Base-by-base conservation (phyloP, 2,888 invertebrate species). In the Ephialtes manifestator region DNA sequence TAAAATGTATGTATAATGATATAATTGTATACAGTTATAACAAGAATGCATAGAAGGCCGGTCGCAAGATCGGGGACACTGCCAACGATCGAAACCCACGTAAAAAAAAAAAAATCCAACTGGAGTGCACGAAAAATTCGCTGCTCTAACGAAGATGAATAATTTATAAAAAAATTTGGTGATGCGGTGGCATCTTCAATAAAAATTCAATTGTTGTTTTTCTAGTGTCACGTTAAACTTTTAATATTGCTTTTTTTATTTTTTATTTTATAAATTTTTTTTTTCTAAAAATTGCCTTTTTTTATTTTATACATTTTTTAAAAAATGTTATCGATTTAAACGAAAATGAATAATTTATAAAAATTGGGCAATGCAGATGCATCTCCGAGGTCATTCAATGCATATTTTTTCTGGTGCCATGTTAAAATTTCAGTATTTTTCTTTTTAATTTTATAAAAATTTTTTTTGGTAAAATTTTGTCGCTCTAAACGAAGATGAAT, bases 61-160 rank as follows among this genome's bases (percentile, higher is more conserved):
- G 71, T 81, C 35, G 35, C 60, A 74, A 78, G 53, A 70, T 63
- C 13, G 24, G 20, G 35, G 55, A 43, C 46, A 72, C 20, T 15
- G 31, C 78, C 70, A 78, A 71, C 58, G 74, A 84, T 65, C 77
- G 81, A 70, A 84, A 81, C 74, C 81, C 78, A 81, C 78, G 51
- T 63, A 70, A 24, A 68, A 48, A 15, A 13, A 51, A 53, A 58
- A 35, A 51, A 43, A 65, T 20, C 43, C 65, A 80, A 48, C 28
- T 31, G 53, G 81, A 77, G 58, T 63, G 55, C 51, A 35, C 81
- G 81, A 84, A 81, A 80, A 65, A 84, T 75, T 84, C 70, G 77
- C 81, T 81, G 58, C 28, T 28, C 24, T 31, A 58, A 63, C 4
- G 53, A 31, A 20, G 31, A 35, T 53, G 20, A 39, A 51, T 75